Evolutionary conservation across 2,113 vertebrate genomes (phyloP), one percentile per base, ranked within the genome.

Genomic region (Rhynchomys soricoides): DNA sequence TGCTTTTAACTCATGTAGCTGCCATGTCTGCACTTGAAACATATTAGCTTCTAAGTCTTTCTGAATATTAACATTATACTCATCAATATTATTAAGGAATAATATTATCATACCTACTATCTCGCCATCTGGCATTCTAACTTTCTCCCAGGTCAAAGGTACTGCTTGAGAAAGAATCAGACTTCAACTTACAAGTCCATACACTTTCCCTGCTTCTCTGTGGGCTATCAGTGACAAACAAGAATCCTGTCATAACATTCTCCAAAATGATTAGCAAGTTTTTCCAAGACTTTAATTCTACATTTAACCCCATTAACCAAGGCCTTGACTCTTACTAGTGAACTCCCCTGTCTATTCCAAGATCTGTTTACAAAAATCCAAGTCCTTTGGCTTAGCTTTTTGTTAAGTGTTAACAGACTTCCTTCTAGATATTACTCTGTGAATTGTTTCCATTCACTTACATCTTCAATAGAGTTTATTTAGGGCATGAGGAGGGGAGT

Each of bases 11-110:
- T 82, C 7, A 24, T 45, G 55, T 22, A 74, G 24, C 66, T 48
- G 5, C n/a, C 26, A 45, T 45, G 40, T 15, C 81, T 64, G 81
- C 4, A 45, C 40, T 3, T 85, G 40, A 85, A 79, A 66, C 79
- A 87, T 31, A 88, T 70, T 95, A 90, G 78, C n/a, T 45, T 82
- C 45, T 50, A 93, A 78, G 62, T 96, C 52, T 92, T 68, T 40
- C 29, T 50, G 50, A 79, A 73, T 40, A 89, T 81, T 21, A 40
- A 24, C 13, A 57, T 4, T 40, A 83, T 62, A 26, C n/a, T 83
- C 0, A 4, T 17, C 43, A 62, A 62, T 83, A 40, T 40, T 82
- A 40, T 43, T 29, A 62, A 10, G 13, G 9, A 74, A 43, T 62
- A 62, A 31, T 43, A 83, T 9, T 43, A 43, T 81, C 10, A 79